phyloP scores from a whole-genome alignment of 2,888 invertebrate genomes.

The Scaptomyza cyrtandrae region DNA sequence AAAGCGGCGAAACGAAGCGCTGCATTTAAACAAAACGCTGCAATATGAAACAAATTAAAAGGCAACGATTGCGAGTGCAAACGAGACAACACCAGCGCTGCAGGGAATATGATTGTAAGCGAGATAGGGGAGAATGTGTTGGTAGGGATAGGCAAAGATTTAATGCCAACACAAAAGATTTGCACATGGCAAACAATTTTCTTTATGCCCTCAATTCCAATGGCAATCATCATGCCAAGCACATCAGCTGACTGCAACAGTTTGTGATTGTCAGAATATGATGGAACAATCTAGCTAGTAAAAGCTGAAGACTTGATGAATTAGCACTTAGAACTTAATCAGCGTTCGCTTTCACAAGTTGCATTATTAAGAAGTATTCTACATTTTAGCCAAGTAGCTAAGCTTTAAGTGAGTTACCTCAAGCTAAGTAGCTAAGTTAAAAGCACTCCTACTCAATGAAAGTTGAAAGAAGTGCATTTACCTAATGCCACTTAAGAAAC shows the following conservation, averaged over 20 bases:
- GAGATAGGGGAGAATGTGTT: not conserved
- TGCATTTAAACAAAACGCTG: conserved; percentile 76
- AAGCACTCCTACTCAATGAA: not conserved
- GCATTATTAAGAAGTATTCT: not conserved
- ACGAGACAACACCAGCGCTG: conserved; percentile 14
- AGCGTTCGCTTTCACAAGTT: not conserved
- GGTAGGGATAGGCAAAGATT: conserved; percentile 40
- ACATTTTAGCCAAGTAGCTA: not conserved
- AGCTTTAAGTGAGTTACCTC: too few relatives aligned
- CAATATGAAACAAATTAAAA: conserved; percentile 79
- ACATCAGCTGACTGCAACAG: conserved; percentile 54
- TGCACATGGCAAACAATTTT: conserved; percentile 69
- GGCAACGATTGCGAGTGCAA: conserved; percentile 47
- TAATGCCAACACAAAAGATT: conserved; percentile 65
- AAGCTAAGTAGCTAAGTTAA: not conserved
- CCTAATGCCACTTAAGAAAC: not conserved
- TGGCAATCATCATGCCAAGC: conserved; percentile 45
- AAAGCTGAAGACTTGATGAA: conserved; percentile 9
- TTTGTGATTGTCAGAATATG: conserved; percentile 25
- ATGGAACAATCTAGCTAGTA: not conserved
- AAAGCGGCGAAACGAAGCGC: conserved; percentile 49
- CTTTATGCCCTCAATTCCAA: conserved; percentile 55
- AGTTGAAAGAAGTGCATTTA: not conserved
- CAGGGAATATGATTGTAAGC: not conserved
- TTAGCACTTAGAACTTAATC: not conserved